Percentiles rank a stretch among this genome's conserved stretches.
phyloP scores from a whole-genome alignment of 2,113 vertebrate genomes.

The Eulemur macaco region DNA sequence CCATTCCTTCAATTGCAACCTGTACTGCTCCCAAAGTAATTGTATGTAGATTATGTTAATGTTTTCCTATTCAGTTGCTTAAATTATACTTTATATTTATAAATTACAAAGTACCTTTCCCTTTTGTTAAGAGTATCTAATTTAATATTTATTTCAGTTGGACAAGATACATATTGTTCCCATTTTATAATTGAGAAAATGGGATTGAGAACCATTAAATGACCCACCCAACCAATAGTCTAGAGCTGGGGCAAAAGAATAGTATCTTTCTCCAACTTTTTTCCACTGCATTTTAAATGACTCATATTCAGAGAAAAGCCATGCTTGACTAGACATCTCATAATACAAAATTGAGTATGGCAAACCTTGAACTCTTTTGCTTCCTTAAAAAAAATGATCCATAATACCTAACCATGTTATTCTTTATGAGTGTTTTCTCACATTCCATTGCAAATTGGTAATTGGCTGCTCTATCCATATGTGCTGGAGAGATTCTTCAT shows the following conservation, averaged over 20 bases:
- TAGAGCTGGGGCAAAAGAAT: background rate
- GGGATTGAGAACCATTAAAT: background rate
- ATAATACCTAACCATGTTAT: background rate
- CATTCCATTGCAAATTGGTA: background rate
- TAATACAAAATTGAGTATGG: background rate
- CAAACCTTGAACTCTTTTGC: background rate
- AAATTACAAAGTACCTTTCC: conserved; percentile 23
- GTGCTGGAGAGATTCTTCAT: background rate
- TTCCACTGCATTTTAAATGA: background rate
- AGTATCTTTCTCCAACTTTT: background rate
- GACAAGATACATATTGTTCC: background rate
- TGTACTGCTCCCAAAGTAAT: background rate
- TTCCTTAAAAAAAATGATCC: background rate
- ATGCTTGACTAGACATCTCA: background rate
- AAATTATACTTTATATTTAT: background rate
- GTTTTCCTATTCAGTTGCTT: background rate
- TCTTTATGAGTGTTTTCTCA: background rate
- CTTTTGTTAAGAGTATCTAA: background rate
- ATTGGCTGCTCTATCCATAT: background rate
- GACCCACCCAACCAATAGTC: background rate
- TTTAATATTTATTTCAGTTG: conserved; percentile 34
- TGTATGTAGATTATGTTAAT: background rate
- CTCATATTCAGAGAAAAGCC: background rate
- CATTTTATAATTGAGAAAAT: conserved; percentile 18
- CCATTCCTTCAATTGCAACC: background rate